phyloP scores from a whole-genome alignment of 1,140 invertebrate species.

The Platyscapa corneri region DNA sequence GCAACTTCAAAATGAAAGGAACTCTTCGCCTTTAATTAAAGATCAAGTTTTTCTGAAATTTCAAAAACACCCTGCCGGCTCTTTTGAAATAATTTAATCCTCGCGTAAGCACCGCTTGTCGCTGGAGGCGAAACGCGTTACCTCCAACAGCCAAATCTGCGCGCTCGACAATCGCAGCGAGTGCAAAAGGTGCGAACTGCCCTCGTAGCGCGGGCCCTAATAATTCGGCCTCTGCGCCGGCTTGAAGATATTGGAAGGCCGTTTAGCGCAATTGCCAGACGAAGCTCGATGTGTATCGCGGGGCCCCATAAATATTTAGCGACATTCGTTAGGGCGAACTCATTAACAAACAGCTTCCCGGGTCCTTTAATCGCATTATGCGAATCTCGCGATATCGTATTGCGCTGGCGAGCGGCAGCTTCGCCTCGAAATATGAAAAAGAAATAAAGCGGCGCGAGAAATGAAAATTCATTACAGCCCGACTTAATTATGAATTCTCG shows the following conservation, averaged over 20 bases:
- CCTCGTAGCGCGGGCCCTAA: too few species aligned
- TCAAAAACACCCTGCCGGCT: not conserved
- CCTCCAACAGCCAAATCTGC: too few species aligned
- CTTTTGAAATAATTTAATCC: not conserved
- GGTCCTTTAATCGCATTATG: not conserved
- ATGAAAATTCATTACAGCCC: not conserved
- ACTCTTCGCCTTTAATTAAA: slow-evolving; percentile 19
- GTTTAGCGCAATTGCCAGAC: not conserved
- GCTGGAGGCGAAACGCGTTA: too few species aligned
- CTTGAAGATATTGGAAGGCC: not conserved
- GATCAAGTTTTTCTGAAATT: not conserved
- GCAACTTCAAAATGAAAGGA: slow-evolving; percentile 22
- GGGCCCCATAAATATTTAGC: not conserved
- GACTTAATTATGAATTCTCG: slow-evolving; percentile 23
- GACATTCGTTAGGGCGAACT: not conserved
- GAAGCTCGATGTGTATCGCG: not conserved
- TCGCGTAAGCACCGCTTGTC: not conserved
- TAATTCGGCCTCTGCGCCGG: not conserved
- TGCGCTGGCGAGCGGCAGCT: too few species aligned
- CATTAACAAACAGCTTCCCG: not conserved
- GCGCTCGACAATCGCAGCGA: too few species aligned
- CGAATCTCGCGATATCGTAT: not conserved
- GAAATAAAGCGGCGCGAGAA: not conserved
- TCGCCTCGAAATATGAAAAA: not conserved
- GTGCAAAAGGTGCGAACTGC: too few species aligned